Evolutionary conservation across 2,888 invertebrate genomes (phyloP).

Genomic region (Acronicta leporina): DNA sequence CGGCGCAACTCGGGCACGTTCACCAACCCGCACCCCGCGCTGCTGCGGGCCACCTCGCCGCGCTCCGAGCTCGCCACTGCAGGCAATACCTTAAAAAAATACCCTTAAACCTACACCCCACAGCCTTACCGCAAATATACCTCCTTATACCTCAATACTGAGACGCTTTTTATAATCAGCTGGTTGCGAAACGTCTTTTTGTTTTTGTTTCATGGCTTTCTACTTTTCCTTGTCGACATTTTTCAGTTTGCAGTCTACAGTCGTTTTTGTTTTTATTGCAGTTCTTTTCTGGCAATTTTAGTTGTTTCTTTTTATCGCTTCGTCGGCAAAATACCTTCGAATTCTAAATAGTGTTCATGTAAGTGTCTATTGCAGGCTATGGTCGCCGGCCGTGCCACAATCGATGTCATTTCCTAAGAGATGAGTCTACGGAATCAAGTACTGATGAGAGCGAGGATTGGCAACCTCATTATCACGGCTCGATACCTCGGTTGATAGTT

Average conservation of each 20-base stretch:
- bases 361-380: conserved; percentile 77
- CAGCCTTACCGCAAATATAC: not conserved
- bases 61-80: conserved; percentile 85
- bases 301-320: conserved; percentile 41
- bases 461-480: conserved; percentile 78
- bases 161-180: conserved; percentile 28
- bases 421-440: conserved; percentile 83
- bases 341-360: conserved; percentile 48
- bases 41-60: conserved; percentile 79
- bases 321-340: conserved; percentile 35
- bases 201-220: conserved; percentile 22
- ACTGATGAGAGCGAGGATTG: conserved; percentile 80
- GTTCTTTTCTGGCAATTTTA: conserved; percentile 24
- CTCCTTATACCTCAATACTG: too few species aligned
- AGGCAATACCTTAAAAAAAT: too few species aligned
- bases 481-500: conserved; percentile 82
- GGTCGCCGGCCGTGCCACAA: conserved; percentile 73
- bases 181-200: conserved; percentile 20
- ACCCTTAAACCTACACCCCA: conserved; percentile 42
- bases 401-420: conserved; percentile 71
- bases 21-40: conserved; percentile 83
- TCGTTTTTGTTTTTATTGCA: conserved; percentile 13
- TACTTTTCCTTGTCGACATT: conserved; percentile 26
- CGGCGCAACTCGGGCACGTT: conserved; percentile 84
- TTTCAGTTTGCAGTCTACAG: conserved; percentile 24